Evolutionary conservation across 2,113 vertebrate species (phyloP).

Genomic region (Psilopsiagon aymara): DNA sequence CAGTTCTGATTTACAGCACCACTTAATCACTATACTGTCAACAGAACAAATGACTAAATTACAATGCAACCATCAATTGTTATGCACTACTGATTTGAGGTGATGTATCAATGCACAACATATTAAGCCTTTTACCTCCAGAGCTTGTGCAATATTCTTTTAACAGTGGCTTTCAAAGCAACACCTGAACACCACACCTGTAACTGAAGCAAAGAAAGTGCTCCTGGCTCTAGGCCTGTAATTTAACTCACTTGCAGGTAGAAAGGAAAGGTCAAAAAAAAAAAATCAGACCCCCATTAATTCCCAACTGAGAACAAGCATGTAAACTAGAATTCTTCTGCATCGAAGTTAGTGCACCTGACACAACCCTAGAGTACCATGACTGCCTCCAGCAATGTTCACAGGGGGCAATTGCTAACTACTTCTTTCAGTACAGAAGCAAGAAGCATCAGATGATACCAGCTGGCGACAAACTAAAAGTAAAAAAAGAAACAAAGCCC

Average conservation of each 20-base stretch:
- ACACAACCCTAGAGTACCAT: neutral
- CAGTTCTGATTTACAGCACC: neutral
- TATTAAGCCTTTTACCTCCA: neutral
- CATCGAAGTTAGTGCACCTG: neutral
- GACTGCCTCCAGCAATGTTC: rapidly evolving
- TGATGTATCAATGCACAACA: rapidly evolving
- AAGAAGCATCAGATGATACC: neutral
- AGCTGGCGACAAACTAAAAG: neutral
- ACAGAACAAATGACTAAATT: neutral
- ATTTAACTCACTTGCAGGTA: neutral
- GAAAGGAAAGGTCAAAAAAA: neutral
- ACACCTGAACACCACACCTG: neutral
- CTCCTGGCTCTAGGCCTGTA: neutral
- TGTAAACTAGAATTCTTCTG: neutral
- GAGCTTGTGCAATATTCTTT: neutral
- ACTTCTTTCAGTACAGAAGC: too few species aligned
- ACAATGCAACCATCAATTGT: neutral
- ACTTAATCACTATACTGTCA: neutral
- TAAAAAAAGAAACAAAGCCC: neutral
- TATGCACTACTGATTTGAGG: neutral
- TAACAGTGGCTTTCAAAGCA: neutral
- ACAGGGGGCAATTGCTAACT: neutral
- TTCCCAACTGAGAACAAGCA: neutral
- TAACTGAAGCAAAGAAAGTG: neutral
- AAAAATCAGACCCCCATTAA: neutral